Evolutionary conservation across 2,797 vertebrate species (phyloP), one percentile per base, ranked within the genome.

Genomic region (Chaetodon trifasciatus): DNA sequence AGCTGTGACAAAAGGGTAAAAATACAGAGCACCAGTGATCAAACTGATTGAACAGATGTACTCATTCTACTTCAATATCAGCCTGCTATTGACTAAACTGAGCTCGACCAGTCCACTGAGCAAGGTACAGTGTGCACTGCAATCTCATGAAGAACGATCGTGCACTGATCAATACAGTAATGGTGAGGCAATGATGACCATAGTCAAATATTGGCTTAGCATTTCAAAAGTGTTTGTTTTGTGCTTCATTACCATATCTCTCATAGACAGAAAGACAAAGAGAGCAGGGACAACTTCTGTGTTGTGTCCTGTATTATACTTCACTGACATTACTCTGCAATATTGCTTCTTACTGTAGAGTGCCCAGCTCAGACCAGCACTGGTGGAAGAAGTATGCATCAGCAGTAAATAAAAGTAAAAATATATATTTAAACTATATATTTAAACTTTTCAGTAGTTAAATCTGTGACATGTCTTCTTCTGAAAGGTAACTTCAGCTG

Each of bases 201-300:
- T 1, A 21, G 81, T 40, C 62, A 88, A 91, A 92, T 86, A 91
- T 89, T 91, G 60, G 46, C 17, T 69, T 56, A 68, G 56, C 32
- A 69, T 87, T 90, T 88, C 82, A 87, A 70, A 76, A 64, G 70
- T 81, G 75, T 89, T 88, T 85, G 57, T 49, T 78, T 46, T 67
- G 32, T n/a, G 13, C 81, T 56, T 73, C 50, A 71, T 76, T 61
- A 17, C 47, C 55, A 74, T 21, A 46, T 62, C 39, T 46, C 65
- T 19, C 53, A 24, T 49, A 57, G 60, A 70, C 21, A 73, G 52
- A 56, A 2, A 74, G 15, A 68, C 8, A 55, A 17, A 49, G 8
- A 52, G 10, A 9, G 5, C 0, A 3, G 23, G 37, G 24, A 44
- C 28, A 32, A 24, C 12, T 37, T 35, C 3, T 35, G 15, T 40